Conservation (phyloP, 2,797 vertebrate species). For the Eulemur rubriventer region DNA sequence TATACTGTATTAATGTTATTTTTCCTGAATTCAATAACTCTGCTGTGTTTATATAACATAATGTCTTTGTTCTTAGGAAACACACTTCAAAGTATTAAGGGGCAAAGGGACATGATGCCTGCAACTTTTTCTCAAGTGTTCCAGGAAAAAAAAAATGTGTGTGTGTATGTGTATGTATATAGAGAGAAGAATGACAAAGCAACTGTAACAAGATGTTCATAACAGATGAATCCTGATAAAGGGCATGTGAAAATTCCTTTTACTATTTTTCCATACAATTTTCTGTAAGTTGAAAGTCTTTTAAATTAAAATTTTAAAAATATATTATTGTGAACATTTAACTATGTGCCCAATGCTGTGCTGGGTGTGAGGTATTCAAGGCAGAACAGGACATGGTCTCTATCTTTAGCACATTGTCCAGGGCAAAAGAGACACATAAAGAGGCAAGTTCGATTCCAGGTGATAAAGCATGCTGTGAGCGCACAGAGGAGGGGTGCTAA, state of each 20-base stretch:
- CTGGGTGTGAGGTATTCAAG: conserved; percentile 13
- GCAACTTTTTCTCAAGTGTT: neutral
- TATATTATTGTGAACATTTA: conserved; percentile 12
- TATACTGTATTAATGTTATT: neutral
- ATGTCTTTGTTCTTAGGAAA: conserved; percentile 22
- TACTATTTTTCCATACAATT: neutral
- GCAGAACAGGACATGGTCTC: neutral
- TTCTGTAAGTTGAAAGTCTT: neutral
- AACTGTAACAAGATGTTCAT: neutral
- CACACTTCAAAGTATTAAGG: neutral
- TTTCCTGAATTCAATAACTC: neutral
- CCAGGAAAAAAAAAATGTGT: neutral
- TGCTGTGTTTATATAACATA: neutral
- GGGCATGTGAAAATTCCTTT: conserved; percentile 2
- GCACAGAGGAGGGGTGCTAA: neutral
- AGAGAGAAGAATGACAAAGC: neutral
- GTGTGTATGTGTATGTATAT: too few relatives aligned
- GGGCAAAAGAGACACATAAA: neutral
- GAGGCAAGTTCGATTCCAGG: neutral
- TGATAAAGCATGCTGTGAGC: neutral
- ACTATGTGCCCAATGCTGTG: neutral
- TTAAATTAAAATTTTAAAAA: neutral
- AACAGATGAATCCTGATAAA: conserved; percentile 1
- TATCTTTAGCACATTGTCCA: neutral
- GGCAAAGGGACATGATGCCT: neutral